Percentiles rank a stretch among this genome's conserved stretches.
phyloP scores from a whole-genome alignment of 2,113 vertebrate species.

The Perca fluviatilis region DNA sequence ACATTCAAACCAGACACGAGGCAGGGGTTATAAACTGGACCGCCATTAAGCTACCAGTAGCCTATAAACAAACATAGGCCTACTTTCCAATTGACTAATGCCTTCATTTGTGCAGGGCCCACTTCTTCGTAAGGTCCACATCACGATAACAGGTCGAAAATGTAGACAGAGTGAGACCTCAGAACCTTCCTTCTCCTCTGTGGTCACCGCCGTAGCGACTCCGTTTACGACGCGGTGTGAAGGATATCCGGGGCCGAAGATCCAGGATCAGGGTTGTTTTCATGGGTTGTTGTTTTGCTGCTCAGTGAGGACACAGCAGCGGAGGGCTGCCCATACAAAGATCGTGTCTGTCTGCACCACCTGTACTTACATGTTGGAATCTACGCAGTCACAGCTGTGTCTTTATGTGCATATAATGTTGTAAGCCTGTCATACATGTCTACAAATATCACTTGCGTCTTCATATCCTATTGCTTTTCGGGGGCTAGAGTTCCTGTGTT shows the following conservation, averaged over 20 bases:
- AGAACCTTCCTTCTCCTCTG: neutral
- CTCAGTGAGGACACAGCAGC: neutral
- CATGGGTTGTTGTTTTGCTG: conserved; percentile 69
- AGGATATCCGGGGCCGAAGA: conserved; percentile 61
- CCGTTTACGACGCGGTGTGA: conserved; percentile 60
- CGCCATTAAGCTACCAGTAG: neutral
- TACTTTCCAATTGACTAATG: no score
- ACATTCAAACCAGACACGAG: neutral
- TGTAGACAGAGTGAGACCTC: conserved; percentile 66
- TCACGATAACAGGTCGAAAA: neutral
- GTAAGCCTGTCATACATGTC: neutral
- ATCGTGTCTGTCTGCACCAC: conserved; percentile 43
- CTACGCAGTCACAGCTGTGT: neutral
- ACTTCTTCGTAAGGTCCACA: neutral
- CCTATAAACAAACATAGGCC: no score
- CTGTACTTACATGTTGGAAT: conserved; percentile 11
- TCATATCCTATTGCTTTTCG: neutral
- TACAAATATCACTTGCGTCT: neutral
- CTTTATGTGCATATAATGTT: neutral
- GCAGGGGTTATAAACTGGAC: neutral
- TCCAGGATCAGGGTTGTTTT: conserved; percentile 80
- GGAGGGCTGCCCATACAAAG: conserved; percentile 10
- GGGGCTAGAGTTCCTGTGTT: neutral
- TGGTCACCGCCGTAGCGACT: conserved; percentile 57
- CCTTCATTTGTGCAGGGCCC: neutral